Base-by-base conservation (phyloP, 64 coral and sea anemone species). In the Porites australiensis region DNA sequence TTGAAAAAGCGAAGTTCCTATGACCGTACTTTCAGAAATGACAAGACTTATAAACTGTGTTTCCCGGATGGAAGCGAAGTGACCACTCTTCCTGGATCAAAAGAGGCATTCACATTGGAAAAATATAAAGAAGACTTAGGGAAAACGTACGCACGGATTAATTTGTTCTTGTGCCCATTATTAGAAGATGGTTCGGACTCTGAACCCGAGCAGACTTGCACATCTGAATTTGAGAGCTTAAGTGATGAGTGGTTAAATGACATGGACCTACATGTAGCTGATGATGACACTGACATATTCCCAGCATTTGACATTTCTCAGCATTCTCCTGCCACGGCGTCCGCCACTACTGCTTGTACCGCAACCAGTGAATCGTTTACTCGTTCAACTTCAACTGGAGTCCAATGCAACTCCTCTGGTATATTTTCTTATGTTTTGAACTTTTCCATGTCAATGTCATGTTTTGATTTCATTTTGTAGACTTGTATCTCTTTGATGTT, bases 101-200 rank as follows among this genome's bases (percentile, higher is more conserved):
- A 79, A 51, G 75, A 87, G 63, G 11, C 79, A 48, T 94, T 94
- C 76, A 84, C 79, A 67, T 68, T 89, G 13, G 86, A 94, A 76
- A 89, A 89, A 51, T 94, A 89, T 14, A 89, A 94, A 47, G 87
- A 94, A 80, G 84, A 88, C n/a, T 60, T 93, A 44, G 91, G 83
- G 14, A 93, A 74, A 22, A 72, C 62, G 20, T 93, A 58, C 8
- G 16, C 44, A 18, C 64, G 91, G 14, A 64, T 88, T n/a, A 59
- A 49, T 44, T 71, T 93, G 21, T 54, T 93, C 14, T 79, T 93
- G 49, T 87, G 62, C 44, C 83, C 91, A 37, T 20, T 70, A n/a
- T n/a, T n/a, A 61, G 20, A 58, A 74, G 75, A 94, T 50, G 87
- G 63, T 81, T 91, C 64, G 44, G 63, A 79, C 51, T 68, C 61